Evolutionary conservation across 1,140 invertebrate species (phyloP).

Genomic region (Hesperophylax magnus): DNA sequence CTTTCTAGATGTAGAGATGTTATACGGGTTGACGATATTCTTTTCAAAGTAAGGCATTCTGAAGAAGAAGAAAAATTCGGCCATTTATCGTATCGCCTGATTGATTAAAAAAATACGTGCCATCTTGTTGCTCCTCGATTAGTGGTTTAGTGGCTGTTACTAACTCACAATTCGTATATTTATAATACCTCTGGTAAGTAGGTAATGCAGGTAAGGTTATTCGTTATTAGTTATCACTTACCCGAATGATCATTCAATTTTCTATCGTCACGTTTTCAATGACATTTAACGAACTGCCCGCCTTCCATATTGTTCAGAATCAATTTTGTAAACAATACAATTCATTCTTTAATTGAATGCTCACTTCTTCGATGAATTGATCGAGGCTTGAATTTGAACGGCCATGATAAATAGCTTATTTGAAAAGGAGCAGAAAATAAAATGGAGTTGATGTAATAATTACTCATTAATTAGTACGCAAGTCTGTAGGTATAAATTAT

Average conservation of each 20-base stretch:
- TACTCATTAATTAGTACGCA: no score
- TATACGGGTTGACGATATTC: no score
- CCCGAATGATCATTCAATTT: not conserved
- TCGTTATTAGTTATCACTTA: not conserved
- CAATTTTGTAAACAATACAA: not conserved
- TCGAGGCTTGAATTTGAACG: not conserved
- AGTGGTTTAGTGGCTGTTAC: not conserved
- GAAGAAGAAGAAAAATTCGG: no score
- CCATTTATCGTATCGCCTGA: no score
- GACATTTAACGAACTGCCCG: conserved; percentile 10
- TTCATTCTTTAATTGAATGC: not conserved
- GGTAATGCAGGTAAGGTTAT: not conserved
- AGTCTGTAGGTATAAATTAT: no score
- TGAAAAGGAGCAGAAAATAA: not conserved
- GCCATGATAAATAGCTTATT: not conserved
- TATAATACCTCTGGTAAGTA: not conserved
- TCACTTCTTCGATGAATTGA: not conserved
- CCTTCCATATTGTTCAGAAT: not conserved
- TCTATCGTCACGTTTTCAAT: conserved; percentile 4
- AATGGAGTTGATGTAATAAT: no score
- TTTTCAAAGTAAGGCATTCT: no score
- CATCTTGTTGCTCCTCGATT: no score
- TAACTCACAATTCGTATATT: no score
- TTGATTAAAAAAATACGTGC: no score
- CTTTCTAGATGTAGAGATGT: no score